phyloP scores from a whole-genome alignment of 64 coral and sea anemone genomes.

The Montipora efflorescens region DNA sequence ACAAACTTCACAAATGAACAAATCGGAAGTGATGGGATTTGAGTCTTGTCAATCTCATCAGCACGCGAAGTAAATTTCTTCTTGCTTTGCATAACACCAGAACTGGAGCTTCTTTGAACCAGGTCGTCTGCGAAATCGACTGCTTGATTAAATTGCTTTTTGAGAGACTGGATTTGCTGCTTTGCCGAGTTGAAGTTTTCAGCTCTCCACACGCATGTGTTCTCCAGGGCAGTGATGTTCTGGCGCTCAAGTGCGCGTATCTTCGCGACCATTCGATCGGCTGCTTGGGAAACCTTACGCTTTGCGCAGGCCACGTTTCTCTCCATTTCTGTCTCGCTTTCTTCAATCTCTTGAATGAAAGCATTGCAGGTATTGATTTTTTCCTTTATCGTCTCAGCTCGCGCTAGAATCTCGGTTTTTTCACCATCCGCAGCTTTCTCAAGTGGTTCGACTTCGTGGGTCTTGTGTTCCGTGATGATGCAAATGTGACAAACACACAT shows the following conservation, averaged over 20 bases:
- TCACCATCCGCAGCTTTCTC: not conserved
- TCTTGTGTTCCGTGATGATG: not conserved
- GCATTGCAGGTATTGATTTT: not conserved
- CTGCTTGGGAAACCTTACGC: not conserved
- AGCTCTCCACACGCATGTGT: not conserved
- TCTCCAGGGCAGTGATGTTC: not conserved
- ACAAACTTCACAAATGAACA: not conserved
- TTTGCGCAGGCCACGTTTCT: not conserved
- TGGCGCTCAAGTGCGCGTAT: not conserved
- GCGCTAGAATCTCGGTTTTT: not conserved
- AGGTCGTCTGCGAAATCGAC: not conserved
- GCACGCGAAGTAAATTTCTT: not conserved
- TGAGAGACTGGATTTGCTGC: not conserved
- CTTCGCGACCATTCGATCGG: not conserved
- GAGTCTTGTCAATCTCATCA: not conserved
- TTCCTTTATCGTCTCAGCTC: not conserved
- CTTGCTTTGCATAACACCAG: not conserved
- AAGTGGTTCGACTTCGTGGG: not conserved
- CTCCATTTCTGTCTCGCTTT: not conserved
- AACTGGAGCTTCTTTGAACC: not conserved
- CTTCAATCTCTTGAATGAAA: not conserved
- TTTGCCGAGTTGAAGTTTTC: not conserved
- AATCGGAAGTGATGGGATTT: not conserved
- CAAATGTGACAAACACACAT: conserved; percentile 19
- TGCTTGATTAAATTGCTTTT: not conserved